Evolutionary conservation across 2,888 invertebrate genomes (phyloP).

Genomic region (Corythucha ciliata): DNA sequence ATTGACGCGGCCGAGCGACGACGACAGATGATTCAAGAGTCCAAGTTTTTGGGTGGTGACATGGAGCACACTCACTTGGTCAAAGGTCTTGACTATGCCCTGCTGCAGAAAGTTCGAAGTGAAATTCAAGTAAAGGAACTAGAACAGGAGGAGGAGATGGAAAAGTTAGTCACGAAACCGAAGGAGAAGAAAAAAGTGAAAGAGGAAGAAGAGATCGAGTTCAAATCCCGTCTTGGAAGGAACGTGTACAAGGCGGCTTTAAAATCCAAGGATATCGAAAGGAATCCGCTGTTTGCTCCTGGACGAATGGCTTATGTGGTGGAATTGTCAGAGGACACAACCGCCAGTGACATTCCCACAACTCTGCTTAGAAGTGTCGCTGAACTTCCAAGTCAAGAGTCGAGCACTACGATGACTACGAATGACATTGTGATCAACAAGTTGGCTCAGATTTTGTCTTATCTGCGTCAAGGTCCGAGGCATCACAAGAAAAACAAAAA

Average conservation of each 20-base stretch:
- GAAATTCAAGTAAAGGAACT: conserved; percentile 74
- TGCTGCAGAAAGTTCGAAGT: conserved; percentile 79
- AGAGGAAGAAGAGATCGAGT: conserved; percentile 68
- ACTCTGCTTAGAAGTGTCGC: conserved; percentile 87
- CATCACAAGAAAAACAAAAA: conserved; percentile 65
- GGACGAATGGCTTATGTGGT: conserved; percentile 98
- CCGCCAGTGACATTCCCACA: conserved; percentile 89
- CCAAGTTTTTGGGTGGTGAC: conserved; percentile 99
- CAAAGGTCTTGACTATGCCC: conserved; percentile 87
- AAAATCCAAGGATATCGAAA: conserved; percentile 46
- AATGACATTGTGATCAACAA: conserved; percentile 91
- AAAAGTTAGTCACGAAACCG: conserved; percentile 55
- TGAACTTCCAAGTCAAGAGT: conserved; percentile 71
- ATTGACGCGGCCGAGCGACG: conserved; percentile 89
- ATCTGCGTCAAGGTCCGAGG: conserved; percentile 79
- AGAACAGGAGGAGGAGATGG: conserved; percentile 75
- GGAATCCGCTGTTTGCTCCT: conserved; percentile 86
- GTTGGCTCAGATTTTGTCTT: conserved; percentile 90
- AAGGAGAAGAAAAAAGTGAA: conserved; percentile 45
- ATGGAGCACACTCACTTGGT: conserved; percentile 99
- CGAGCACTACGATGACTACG: conserved; percentile 57
- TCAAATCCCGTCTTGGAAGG: conserved; percentile 70
- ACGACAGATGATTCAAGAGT: conserved; percentile 91
- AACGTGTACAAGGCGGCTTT: conserved; percentile 53
- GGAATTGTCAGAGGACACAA: conserved; percentile 77